A percentile compares a stretch with the other conserved stretches of the same genome.
These are phyloP conservation scores for Tineola bisselliella DNA, from an alignment of 2,888 invertebrate species.

Conservation along the genomic window DNA sequence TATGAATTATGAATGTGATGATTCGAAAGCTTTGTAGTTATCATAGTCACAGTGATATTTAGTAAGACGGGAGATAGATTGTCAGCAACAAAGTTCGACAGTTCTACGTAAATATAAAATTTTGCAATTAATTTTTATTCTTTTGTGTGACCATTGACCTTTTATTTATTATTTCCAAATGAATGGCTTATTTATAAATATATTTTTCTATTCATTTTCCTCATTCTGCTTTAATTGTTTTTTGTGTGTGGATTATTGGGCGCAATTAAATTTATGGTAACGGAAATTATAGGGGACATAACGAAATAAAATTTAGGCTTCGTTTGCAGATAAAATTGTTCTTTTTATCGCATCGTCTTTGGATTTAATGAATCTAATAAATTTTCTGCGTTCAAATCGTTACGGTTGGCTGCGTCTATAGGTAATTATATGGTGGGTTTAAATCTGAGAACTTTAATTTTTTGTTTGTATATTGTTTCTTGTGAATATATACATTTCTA, in stretches of 20 bases:
- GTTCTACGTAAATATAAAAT: too few relatives aligned
- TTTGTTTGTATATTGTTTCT: not conserved
- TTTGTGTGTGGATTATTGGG: too few relatives aligned
- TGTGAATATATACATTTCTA: not conserved
- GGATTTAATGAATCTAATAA: not conserved
- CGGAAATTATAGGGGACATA: not conserved
- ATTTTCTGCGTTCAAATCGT: not conserved
- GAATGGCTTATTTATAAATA: too few relatives aligned
- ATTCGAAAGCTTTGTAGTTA: too few relatives aligned
- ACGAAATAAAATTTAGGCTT: not conserved
- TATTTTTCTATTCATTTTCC: not conserved
- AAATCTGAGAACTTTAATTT: not conserved
- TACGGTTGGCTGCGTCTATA: not conserved
- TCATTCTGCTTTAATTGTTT: slow-evolving; percentile 14
- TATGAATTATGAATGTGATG: too few relatives aligned
- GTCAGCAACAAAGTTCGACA: too few relatives aligned
- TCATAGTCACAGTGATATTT: too few relatives aligned
- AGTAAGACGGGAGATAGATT: too few relatives aligned
- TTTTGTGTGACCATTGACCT: too few relatives aligned
- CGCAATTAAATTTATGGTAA: too few relatives aligned
- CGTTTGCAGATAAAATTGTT: not conserved
- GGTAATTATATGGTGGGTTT: not conserved
- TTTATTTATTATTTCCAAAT: too few relatives aligned
- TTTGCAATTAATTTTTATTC: too few relatives aligned
- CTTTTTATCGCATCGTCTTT: not conserved